Evolutionary conservation across 30 jellyfish, hydroid and myxozoan genomes (phyloP).

Genomic region (Hydractinia symbiolongicarpus): DNA sequence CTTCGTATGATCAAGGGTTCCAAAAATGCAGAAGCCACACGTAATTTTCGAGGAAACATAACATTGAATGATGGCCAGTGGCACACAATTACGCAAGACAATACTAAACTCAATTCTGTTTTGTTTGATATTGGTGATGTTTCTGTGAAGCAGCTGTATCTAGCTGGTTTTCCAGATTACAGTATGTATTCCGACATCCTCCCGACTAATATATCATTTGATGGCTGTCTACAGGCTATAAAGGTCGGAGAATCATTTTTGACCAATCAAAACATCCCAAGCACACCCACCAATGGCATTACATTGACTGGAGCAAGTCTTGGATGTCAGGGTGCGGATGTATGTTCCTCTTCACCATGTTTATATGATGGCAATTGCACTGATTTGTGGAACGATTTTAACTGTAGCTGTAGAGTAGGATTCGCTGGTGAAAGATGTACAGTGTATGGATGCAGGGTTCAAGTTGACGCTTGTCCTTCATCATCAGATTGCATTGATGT

Average conservation of each 20-base stretch:
- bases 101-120: too few relatives aligned
- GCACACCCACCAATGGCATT: neutral
- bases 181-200: too few relatives aligned
- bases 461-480: constrained; percentile 22
- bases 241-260: constrained; percentile 23
- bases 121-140: too few relatives aligned
- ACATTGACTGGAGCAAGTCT: constrained; percentile 11
- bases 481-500: constrained; percentile 40
- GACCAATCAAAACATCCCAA: constrained; percentile 16
- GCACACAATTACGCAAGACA: constrained; percentile 19
- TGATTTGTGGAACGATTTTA: constrained; percentile 54
- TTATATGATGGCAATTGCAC: constrained; percentile 47
- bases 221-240: constrained; percentile 60
- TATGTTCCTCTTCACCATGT: constrained; percentile 51
- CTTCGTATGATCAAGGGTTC: neutral
- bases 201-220: constrained; percentile 3
- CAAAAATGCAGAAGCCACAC: neutral
- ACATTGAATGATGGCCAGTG: constrained; percentile 41
- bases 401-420: constrained; percentile 52
- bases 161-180: too few relatives aligned
- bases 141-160: neutral
- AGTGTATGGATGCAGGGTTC: constrained; percentile 33
- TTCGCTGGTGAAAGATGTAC: constrained; percentile 54
- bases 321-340: constrained; percentile 54
- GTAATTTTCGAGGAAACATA: neutral